phyloP scores from a whole-genome alignment of 2,797 vertebrate genomes.

The Squalus acanthias region DNA sequence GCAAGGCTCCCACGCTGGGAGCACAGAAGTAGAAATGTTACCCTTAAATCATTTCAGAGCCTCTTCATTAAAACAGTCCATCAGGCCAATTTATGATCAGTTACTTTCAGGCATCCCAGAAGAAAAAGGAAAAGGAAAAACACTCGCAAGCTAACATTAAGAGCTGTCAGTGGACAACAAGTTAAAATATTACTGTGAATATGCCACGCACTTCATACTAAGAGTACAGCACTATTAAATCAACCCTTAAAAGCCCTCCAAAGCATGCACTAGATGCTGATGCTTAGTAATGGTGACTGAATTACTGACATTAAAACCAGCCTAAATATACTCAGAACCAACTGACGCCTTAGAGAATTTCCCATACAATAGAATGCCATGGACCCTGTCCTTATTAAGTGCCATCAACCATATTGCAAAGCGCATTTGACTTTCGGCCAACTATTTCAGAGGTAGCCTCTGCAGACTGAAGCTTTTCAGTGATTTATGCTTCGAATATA shows the following conservation, averaged over 20 bases:
- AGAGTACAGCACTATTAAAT: not conserved
- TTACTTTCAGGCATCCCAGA: not conserved
- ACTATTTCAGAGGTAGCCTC: not conserved
- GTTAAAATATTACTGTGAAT: not conserved
- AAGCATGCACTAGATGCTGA: not conserved
- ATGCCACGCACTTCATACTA: not conserved
- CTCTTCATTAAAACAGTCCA: not conserved
- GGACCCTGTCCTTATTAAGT: not conserved
- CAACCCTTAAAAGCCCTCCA: not conserved
- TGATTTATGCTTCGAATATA: not conserved
- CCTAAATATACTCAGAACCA: not conserved
- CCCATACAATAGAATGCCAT: not conserved
- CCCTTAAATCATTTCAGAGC: not conserved
- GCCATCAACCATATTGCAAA: not conserved
- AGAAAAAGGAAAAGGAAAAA: not conserved
- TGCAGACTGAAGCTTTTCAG: not conserved
- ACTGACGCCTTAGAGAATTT: not conserved
- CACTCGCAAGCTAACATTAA: not conserved
- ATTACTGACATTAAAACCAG: not conserved
- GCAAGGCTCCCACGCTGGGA: not conserved
- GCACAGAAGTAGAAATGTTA: not conserved
- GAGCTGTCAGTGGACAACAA: not conserved
- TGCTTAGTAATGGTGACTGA: not conserved
- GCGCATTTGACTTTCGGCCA: not conserved
- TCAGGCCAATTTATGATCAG: not conserved